These are phyloP conservation scores for Cryptomyrus ogoouensis DNA, from an alignment of 2,113 vertebrate genomes.

Conservation along the genomic window DNA sequence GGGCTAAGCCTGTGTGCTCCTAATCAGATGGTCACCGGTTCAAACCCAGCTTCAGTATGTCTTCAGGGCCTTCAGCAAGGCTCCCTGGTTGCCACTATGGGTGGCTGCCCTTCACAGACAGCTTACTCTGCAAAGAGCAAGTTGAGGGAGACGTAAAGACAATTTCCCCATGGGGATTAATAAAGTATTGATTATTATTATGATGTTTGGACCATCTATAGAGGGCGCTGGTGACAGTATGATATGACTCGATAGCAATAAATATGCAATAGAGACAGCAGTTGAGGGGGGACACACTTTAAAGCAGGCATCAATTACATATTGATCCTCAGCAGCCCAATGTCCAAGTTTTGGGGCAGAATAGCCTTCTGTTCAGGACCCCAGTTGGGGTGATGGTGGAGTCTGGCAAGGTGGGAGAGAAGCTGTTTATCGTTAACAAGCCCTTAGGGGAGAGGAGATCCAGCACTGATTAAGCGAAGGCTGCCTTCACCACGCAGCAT, in stretches of 20 bases:
- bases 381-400: not conserved
- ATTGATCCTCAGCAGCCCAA: not conserved
- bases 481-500: slow-evolving; percentile 26
- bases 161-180: too few relatives aligned
- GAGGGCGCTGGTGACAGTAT: not conserved
- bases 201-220: not conserved
- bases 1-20: too few relatives aligned
- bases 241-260: not conserved
- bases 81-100: too few relatives aligned
- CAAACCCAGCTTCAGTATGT: too few relatives aligned
- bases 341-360: not conserved
- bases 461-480: slow-evolving; percentile 38
- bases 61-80: too few relatives aligned
- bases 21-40: too few relatives aligned
- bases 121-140: too few relatives aligned
- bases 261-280: not conserved
- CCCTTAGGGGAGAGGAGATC: slow-evolving; percentile 22
- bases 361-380: not conserved
- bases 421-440: slow-evolving; percentile 41
- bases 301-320: not conserved
- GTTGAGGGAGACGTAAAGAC: too few relatives aligned
- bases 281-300: not conserved
- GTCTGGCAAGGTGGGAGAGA: not conserved
- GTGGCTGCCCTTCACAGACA: too few relatives aligned
- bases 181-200: too few relatives aligned